Evolutionary conservation across 2,888 invertebrate species (phyloP), one percentile per base, ranked within the genome.

Genomic region (Leucania comma): DNA sequence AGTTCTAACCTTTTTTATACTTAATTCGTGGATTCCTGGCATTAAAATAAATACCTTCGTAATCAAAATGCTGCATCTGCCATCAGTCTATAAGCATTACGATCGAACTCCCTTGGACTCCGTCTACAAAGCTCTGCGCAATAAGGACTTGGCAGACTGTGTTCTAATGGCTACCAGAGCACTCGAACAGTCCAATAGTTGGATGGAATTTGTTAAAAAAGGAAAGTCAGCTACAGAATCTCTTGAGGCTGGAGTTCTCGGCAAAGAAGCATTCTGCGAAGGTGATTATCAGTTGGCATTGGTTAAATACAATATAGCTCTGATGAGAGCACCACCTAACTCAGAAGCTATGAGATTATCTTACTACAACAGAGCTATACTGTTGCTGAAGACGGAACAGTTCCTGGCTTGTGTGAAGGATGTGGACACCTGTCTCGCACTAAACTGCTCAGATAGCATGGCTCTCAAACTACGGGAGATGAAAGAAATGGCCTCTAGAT

Each of bases 271-370:
- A 3, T 68, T 58, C 24, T 38, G 38, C 24, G 8, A 48, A 29
- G 51, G 32, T 6, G 14, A 58, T 2, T 57, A 51, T 53, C 60
- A 75, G 38, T 1, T 20, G 29, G 75, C 74, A 6, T 38, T 75
- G 14, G 0, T 38, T n/a, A 26, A 24, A 9, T 75, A 61, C 24
- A 74, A 74, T 29, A 32, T 24, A 24, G 74, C 68, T 5, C 12
- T 74, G 17, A 57, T 62, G 74, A 10, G 0, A 8, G 74, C 74
- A 14, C 75, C 74, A 14, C 1, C 1, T 2, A 38, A 75, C n/a
- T 75, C 68, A 24, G 74, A 75, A 57, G 20, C 42, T 6, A 75
- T 75, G 74, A 61, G 38, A 35, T 20, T 68, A n/a, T 14, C 62
- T 17, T 75, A 75, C 66, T 75, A 42, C 12, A 38, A 29, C 32